Evolutionary conservation across 2,888 invertebrate species (phyloP).

Genomic region (Drosophila eohydei): DNA sequence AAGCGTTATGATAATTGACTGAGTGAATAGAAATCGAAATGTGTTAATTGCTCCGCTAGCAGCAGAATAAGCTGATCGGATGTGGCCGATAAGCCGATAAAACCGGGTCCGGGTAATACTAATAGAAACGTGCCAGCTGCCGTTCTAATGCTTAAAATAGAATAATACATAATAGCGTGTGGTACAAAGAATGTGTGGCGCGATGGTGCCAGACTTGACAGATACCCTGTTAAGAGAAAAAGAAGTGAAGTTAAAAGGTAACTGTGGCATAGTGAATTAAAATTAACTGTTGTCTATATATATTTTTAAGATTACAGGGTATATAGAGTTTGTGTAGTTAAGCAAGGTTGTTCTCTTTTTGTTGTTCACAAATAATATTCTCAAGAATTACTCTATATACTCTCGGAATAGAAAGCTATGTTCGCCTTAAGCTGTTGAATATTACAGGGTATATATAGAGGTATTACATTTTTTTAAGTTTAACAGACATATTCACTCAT

Average conservation of each 20-base stretch:
- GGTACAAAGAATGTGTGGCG: not conserved
- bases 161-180: conserved; percentile 8
- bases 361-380: not conserved
- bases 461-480: no score
- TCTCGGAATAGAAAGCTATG: not conserved
- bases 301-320: not conserved
- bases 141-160: conserved; percentile 40
- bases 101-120: conserved; percentile 38
- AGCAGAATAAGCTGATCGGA: conserved; percentile 55
- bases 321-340: not conserved
- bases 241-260: not conserved
- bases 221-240: conserved; percentile 8
- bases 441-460: not conserved
- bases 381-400: not conserved
- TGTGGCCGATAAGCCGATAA: conserved; percentile 61
- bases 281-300: no score
- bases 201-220: not conserved
- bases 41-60: conserved; percentile 65
- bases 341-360: not conserved
- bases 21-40: conserved; percentile 76
- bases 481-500: not conserved
- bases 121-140: conserved; percentile 38
- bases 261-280: no score
- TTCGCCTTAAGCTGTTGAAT: not conserved
- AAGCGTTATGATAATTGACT: conserved; percentile 67